Evolutionary conservation across 30 jellyfish, hydroid and myxozoan genomes (phyloP), one percentile per base, ranked within the genome.

Genomic region (Hydra vulgaris): DNA sequence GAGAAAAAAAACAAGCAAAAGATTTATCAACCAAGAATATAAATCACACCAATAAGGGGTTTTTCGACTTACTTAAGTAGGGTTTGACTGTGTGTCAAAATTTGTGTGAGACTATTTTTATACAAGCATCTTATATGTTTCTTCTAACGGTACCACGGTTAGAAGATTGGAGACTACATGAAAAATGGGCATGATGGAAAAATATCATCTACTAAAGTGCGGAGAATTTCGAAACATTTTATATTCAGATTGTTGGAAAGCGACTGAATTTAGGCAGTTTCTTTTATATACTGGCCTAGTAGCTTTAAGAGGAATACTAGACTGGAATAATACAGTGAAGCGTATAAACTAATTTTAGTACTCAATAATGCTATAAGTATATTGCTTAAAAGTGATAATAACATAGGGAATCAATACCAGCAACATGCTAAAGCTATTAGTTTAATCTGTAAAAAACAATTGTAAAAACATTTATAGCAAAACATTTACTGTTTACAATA

Each of bases 41-140:
- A 56, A 56, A 56, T 56, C n/a, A 56, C 71, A 56, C 71, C 71
- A 56, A n/a, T 15, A 56, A 56, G 71, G 71, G n/a, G 71, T 56
- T 56, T 56, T n/a, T n/a, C 71, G 18, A 56, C n/a, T 56, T 15
- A n/a, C 71, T 56, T 17, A 56, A 17, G n/a, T 56, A 15, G 71
- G 71, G n/a, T 15, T 56, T 15, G 71, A 56, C 71, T 15, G 71
- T n/a, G n/a, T 56, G 17, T n/a, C 71, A 56, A 15, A 17, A 56
- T 56, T 56, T 56, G 71, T 56, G 71, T n/a, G 17, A 56, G n/a
- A 56, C 71, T 56, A n/a, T 56, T 17, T 56, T 17, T n/a, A 56
- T 56, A 17, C n/a, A n/a, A n/a, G n/a, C n/a, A n/a, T n/a, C n/a
- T n/a, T n/a, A n/a, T n/a, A n/a, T n/a, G n/a, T n/a, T n/a, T n/a